phyloP scores from a whole-genome alignment of 1,140 invertebrate species.

The Drosophila elegans region DNA sequence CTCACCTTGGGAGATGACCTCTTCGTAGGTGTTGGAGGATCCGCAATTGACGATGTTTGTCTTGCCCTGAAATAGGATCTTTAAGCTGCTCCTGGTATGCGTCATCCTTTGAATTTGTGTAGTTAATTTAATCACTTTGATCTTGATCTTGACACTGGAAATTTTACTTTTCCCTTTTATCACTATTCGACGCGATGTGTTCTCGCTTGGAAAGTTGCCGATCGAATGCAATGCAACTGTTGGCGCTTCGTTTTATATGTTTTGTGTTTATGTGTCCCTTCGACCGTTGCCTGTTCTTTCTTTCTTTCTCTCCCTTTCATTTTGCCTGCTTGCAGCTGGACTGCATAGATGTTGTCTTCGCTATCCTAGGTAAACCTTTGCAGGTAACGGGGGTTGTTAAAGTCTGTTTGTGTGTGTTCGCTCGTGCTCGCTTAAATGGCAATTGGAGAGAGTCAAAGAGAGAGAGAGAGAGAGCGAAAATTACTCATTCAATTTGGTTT shows the following conservation, averaged over 20 bases:
- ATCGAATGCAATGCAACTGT: constrained; percentile 42
- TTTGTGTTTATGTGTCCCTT: constrained; percentile 7
- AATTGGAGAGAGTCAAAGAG: constrained; percentile 9
- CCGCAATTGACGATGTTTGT: constrained; percentile 49
- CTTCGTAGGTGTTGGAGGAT: constrained; percentile 49
- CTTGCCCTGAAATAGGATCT: constrained; percentile 64
- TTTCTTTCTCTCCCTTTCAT: background rate
- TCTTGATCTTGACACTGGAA: background rate
- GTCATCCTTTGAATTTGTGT: constrained; percentile 25
- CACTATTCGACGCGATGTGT: constrained; percentile 5
- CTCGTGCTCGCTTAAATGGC: constrained; percentile 31
- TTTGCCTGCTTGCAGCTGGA: constrained; percentile 34
- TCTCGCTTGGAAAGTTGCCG: constrained; percentile 27
- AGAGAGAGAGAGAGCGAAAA: constrained; percentile 21
- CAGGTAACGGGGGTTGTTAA: constrained; percentile 29
- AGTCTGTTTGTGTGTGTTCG: constrained; percentile 2
- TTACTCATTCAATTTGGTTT: constrained; percentile 34
- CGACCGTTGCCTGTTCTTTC: background rate
- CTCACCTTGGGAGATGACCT: constrained; percentile 64
- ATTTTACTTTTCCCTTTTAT: background rate
- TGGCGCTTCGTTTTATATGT: constrained; percentile 36
- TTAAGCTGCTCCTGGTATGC: constrained; percentile 44
- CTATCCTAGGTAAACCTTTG: constrained; percentile 20
- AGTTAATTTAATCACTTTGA: background rate
- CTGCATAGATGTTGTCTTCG: constrained; percentile 2